A percentile compares a stretch with the other conserved stretches of the same genome.
Conservation (phyloP, 2,888 invertebrate genomes). For the Cacoxenus indagator region DNA sequence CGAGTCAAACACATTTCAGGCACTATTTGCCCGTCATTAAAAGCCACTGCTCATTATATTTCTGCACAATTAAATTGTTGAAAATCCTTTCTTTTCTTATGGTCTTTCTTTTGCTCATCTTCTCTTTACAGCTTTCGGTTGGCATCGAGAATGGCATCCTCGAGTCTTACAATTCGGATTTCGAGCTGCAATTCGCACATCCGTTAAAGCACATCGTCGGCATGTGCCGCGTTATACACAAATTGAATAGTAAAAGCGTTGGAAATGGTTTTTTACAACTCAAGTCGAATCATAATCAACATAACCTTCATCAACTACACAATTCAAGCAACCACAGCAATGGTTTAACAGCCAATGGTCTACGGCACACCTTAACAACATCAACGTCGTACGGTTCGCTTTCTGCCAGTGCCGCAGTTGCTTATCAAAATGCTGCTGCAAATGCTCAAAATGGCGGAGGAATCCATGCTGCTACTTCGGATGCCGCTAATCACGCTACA, state of each 20-base stretch:
- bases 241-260: constrained; percentile 60
- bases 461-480: constrained; percentile 20
- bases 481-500: constrained; percentile 30
- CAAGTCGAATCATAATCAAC: constrained; percentile 44
- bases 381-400: constrained; percentile 66
- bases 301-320: background rate
- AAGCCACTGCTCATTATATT: constrained; percentile 5
- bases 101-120: constrained; percentile 7
- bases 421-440: constrained; percentile 49
- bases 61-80: constrained; percentile 19
- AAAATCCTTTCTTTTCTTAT: background rate
- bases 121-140: constrained; percentile 76
- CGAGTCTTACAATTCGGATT: constrained; percentile 80
- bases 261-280: constrained; percentile 68
- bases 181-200: constrained; percentile 79
- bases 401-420: constrained; percentile 60
- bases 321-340: constrained; percentile 16
- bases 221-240: constrained; percentile 70
- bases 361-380: constrained; percentile 58
- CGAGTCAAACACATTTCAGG: background rate
- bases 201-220: constrained; percentile 76
- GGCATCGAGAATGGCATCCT: constrained; percentile 79
- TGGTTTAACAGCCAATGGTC: constrained; percentile 43
- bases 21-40: constrained; percentile 1
- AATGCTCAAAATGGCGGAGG: constrained; percentile 1